Base-by-base conservation (phyloP, 2,113 vertebrate genomes). In the Laticauda colubrina region DNA sequence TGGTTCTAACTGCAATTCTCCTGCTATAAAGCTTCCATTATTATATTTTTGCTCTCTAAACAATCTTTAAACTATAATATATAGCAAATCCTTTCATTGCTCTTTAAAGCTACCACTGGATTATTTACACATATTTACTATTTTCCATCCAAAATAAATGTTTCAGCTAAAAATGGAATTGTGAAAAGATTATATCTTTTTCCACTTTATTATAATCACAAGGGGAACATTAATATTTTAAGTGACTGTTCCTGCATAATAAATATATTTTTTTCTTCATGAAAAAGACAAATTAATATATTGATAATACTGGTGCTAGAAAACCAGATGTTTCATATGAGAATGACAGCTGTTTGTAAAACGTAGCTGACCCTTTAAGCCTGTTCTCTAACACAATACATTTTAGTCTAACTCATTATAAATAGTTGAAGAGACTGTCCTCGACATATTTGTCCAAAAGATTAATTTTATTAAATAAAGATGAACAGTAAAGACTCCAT, bases 341-440 rank as follows among this genome's bases (percentile, higher is more conserved):
- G 95, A 95, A 61, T 98, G 98, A 98, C 98, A 98, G 96, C 94
- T 98, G 98, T 98, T 97, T 97, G 97, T 96, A 98, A 98, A 98
- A 98, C 97, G 98, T 23, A 95, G 93, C 96, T 98, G 97, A 97
- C 96, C 96, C 96, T 96, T 96, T 97, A 97, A 98, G 96, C 96
- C 95, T 0, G 53, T 96, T 95, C 94, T 95, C 96, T 96, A 97
- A 96, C 96, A 97, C 95, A 97, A 95, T 97, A 96, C 97, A 97
- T 97, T 95, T 97, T 97, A 98, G 96, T 96, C 95, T 96, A 96
- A 96, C 96, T 97, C 96, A 96, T 90, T 97, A 97, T 95, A 98
- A 98, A 97, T 96, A 98, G 93, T 97, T 97, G 96, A 95, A 93
- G 92, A 97, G 93, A 95, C 93, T 96, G 96, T 96, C 96, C 95